These are phyloP conservation scores for Rapana venosa DNA, from an alignment of 2,888 invertebrate species.

Conservation along the genomic window DNA sequence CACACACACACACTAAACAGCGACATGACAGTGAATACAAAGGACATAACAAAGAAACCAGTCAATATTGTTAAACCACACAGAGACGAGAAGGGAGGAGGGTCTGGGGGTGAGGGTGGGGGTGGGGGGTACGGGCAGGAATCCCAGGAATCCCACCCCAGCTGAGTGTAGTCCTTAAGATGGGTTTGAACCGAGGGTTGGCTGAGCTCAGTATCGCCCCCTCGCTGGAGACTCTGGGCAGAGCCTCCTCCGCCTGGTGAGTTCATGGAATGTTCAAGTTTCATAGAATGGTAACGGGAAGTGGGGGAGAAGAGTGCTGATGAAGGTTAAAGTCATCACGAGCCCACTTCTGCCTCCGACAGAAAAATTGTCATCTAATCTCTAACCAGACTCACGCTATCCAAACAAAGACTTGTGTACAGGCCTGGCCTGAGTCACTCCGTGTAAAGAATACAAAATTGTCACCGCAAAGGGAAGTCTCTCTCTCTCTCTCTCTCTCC, in stretches of 20 bases:
- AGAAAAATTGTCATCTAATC: not conserved
- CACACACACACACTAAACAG: not conserved
- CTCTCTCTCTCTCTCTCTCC: no score
- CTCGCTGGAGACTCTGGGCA: not conserved
- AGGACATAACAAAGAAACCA: not conserved
- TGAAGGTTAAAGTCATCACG: not conserved
- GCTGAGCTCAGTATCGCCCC: not conserved
- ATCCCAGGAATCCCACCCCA: not conserved
- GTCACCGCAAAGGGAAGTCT: no score
- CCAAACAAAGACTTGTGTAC: no score
- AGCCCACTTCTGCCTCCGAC: not conserved
- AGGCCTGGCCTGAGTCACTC: not conserved
- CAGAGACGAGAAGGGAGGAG: not conserved
- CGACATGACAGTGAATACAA: not conserved
- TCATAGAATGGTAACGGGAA: not conserved
- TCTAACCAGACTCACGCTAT: no score
- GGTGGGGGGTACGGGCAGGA: not conserved
- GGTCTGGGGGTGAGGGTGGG: not conserved
- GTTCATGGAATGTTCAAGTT: conserved; percentile 12
- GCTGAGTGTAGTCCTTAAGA: not conserved
- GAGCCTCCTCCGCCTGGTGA: not conserved
- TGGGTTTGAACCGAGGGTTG: not conserved
- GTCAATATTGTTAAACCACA: not conserved
- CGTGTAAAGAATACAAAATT: not conserved
- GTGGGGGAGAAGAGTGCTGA: not conserved